Evolutionary conservation across 2,888 invertebrate species (phyloP).

Genomic region (Epiblema foenella): DNA sequence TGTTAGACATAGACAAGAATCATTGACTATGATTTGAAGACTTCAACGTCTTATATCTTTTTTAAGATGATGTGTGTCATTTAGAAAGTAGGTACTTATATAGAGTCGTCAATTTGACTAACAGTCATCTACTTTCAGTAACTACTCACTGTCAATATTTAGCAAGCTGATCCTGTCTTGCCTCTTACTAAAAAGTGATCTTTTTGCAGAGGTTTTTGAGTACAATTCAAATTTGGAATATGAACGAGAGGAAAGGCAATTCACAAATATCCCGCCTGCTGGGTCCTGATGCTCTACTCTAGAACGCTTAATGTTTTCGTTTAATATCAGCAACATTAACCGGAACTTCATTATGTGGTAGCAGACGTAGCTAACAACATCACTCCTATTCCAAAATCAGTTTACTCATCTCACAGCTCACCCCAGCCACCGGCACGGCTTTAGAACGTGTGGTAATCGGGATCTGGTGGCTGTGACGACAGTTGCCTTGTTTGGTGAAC

Average conservation of each 20-base stretch:
- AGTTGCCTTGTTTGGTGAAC: background rate
- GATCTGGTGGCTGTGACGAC: background rate
- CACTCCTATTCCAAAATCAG: background rate
- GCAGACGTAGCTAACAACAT: background rate
- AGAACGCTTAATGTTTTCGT: background rate
- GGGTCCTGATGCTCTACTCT: background rate
- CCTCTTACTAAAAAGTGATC: too few relatives aligned
- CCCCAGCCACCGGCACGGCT: background rate
- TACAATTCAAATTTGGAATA: background rate
- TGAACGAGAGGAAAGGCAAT: background rate
- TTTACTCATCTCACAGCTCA: background rate
- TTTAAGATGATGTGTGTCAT: too few relatives aligned
- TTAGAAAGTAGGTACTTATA: too few relatives aligned
- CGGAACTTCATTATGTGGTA: background rate
- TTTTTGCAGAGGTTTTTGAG: too few relatives aligned
- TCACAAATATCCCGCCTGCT: background rate
- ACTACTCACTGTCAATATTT: too few relatives aligned
- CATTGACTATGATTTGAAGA: too few relatives aligned
- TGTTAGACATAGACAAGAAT: too few relatives aligned
- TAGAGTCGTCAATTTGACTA: too few relatives aligned
- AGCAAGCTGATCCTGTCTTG: too few relatives aligned
- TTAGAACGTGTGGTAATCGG: background rate
- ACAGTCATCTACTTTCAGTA: too few relatives aligned
- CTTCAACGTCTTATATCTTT: too few relatives aligned
- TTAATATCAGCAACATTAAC: background rate